A percentile compares a stretch with the other conserved stretches of the same genome.
These are phyloP conservation scores for Macropodus opercularis DNA, from an alignment of 2,797 vertebrate genomes.

Conservation along the genomic window DNA sequence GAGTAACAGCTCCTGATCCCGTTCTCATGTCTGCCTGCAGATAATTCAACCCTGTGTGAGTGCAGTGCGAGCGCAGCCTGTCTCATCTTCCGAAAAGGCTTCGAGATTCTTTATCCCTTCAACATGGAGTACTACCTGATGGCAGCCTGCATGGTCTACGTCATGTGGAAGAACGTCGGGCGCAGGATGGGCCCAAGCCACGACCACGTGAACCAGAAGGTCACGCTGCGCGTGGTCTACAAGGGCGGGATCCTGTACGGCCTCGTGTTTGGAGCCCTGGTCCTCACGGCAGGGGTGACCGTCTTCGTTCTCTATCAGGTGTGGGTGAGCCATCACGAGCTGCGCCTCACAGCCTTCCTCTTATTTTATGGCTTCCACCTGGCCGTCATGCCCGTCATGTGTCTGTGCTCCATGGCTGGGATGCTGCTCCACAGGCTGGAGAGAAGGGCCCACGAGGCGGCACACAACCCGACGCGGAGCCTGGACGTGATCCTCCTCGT, in stretches of 20 bases:
- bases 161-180: constrained; percentile 95
- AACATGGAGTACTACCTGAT: constrained; percentile 90
- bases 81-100: constrained; percentile 84
- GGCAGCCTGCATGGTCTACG: constrained; percentile 87
- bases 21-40: constrained; percentile 20
- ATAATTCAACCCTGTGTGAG: constrained; percentile 59
- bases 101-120: constrained; percentile 91
- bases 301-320: constrained; percentile 89
- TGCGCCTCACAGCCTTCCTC: constrained; percentile 72
- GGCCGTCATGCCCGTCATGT: constrained; percentile 84
- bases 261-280: constrained; percentile 76
- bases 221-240: constrained; percentile 69
- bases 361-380: constrained; percentile 87
- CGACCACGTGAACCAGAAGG: constrained; percentile 26
- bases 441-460: constrained; percentile 74
- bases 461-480: constrained; percentile 89
- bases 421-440: constrained; percentile 83
- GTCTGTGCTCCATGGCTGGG: constrained; percentile 77
- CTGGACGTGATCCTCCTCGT: constrained; percentile 88
- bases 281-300: constrained; percentile 72
- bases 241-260: constrained; percentile 75
- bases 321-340: constrained; percentile 65
- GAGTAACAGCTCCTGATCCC: too few relatives aligned
- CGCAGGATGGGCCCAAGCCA: constrained; percentile 61
- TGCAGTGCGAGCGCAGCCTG: constrained; percentile 78